Evolutionary conservation across 2,888 invertebrate genomes (phyloP), one percentile per base, ranked within the genome.

Genomic region (Lepidocyrtinus sp.): DNA sequence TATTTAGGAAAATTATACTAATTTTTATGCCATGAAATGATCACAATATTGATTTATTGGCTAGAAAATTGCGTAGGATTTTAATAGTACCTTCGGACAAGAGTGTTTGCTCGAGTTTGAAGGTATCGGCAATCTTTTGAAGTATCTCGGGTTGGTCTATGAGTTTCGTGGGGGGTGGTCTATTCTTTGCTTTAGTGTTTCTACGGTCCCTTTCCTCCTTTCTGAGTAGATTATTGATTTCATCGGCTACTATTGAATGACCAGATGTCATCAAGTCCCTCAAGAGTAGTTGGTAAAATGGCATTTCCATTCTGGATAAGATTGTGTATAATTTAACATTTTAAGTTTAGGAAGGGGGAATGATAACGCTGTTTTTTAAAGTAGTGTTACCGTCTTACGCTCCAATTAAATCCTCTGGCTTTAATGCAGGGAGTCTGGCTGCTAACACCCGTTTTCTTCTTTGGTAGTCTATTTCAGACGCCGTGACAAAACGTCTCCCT

Each of bases 121-220:
- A 65, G 2, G 68, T 61, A 0, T 81, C 78, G 5, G 78, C 69
- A 17, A 83, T 73, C 25, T 26, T 72, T 12, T 61, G 22, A 24
- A 83, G 64, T 26, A 75, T 61, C 24, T 81, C 78, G 19, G 55
- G 61, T 21, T 75, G 72, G 21, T 75, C 65, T 19, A 77, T 36
- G 5, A 83, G 45, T 25, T 59, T 26, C 21, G 25, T 27, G 1
- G 67, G 45, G 1, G 72, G 46, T 63, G 78, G 75, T 63, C 63
- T 63, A 50, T 50, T 59, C 59, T 76, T 76, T 25, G 61, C 62
- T 21, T 50, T 46, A 25, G 73, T 63, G 15, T 69, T 63, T 80
- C 64, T 78, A 17, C 81, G 65, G 45, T 83, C 83, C 46, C 83
- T 36, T 24, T 84, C 84, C 72, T 83, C 82, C 46, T 83, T 84